Base-by-base conservation (phyloP, 2,113 vertebrate genomes). In the Sander lucioperca region DNA sequence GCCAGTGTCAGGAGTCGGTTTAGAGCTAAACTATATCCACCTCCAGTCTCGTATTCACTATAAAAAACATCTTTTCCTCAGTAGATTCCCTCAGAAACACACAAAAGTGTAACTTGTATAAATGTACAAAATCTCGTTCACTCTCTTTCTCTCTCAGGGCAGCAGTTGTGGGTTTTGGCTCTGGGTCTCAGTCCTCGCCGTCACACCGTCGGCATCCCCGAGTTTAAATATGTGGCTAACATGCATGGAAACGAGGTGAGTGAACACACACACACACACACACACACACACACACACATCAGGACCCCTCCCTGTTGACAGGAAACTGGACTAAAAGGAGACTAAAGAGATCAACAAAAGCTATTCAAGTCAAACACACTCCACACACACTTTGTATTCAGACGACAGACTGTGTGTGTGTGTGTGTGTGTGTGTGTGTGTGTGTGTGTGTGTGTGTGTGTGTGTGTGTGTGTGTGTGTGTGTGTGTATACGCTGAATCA, bases 171-270 rank as follows among this genome's bases (percentile, higher is more conserved):
- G 97, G 97, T 97, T 91, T 94, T 98, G 86, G 93, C 95, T 86
- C 90, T 98, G 90, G 96, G 97, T 75, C 91, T 83, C 86, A 95
- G 88, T 87, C 96, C 97, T 93, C 94, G 64, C 16, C 91, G 89
- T 47, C 97, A 98, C 94, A 95, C 88, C 70, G 90, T 97, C 65
- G 96, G 97, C 86, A 96, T 97, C 94, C 97, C 97, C 4, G 97
- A 98, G 78, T 97, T 98, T 93, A 98, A 98, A 91, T 98, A 98
- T 81, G 95, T 98, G 94, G 97, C 91, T 47, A 98, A 98, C 91
- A 98, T 98, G 96, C 97, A 98, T 87, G 97, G 97, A 85, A 96
- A 98, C 85, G 97, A 98, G 97, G 97, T 98, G 95, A 36, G 95
- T 23, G 3, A 47, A 62, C 68, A 33, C 36, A 64, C 59, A 72